A percentile compares a stretch with the other conserved stretches of the same genome.
Conservation (phyloP, 2,888 invertebrate species). For the Pyrocoelia pectoralis region DNA sequence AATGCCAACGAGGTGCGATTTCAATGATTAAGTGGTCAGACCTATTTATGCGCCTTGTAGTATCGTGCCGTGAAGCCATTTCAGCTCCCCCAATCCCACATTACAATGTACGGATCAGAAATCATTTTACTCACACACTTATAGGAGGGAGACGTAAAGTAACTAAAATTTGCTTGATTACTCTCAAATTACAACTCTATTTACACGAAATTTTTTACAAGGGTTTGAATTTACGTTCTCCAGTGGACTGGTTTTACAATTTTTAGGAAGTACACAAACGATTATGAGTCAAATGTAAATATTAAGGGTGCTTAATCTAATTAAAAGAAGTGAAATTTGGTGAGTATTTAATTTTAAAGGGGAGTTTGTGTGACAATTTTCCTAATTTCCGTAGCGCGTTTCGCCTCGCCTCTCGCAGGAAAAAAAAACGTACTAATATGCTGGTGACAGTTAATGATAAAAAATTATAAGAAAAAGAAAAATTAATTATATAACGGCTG, state of each 20-base stretch:
- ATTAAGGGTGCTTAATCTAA: not conserved
- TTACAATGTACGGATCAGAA: conserved; percentile 25
- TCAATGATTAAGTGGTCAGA: conserved; percentile 36
- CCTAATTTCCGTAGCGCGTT: too few relatives aligned
- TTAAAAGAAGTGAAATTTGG: not conserved
- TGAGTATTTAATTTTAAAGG: not conserved
- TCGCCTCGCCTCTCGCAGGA: not conserved
- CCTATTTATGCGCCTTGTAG: conserved; percentile 26
- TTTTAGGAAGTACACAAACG: too few relatives aligned
- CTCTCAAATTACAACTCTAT: not conserved
- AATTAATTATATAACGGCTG: conserved; percentile 17
- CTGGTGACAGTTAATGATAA: conserved; percentile 1
- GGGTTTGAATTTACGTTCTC: too few relatives aligned
- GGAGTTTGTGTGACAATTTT: not conserved
- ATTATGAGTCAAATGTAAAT: not conserved
- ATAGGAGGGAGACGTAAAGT: not conserved
- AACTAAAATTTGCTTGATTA: conserved; percentile 1
- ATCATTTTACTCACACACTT: conserved; percentile 14
- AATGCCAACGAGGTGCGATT: conserved; percentile 36
- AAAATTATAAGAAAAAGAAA: conserved; percentile 6
- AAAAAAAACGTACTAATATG: not conserved
- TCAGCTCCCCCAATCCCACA: conserved; percentile 13
- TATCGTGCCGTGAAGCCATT: conserved; percentile 33
- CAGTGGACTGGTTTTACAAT: too few relatives aligned
- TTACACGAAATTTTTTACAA: conserved; percentile 1